Base-by-base conservation (phyloP, 2,888 invertebrate genomes). In the Odontocerum albicorne region DNA sequence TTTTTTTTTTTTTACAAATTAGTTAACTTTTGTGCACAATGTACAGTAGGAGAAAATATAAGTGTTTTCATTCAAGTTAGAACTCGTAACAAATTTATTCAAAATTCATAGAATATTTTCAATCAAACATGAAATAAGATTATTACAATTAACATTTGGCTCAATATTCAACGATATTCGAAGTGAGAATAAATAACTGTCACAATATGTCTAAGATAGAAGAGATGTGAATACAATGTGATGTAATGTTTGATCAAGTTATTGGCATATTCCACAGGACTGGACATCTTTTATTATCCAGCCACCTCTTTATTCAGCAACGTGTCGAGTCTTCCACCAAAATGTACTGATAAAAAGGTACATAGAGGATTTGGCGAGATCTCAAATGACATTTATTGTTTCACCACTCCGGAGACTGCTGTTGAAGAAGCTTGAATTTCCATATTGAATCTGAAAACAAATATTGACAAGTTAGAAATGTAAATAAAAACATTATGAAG, bases 311-410 rank as follows among this genome's bases (percentile, higher is more conserved):
- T 20, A 31, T 46, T 44, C 47, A 42, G 45, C 39, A 44, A 44
- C 38, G 36, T 39, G 21, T 13, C 32, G 21, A 15, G 22, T 22
- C 21, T 22, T 15, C 22, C 22, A 15, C 22, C 51, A 47, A 33
- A 57, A 57, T 46, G 52, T 49, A 53, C 53, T 31, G 16, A 13
- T 20, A 39, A 17, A 31, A 45, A 45, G 54, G 36, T 36, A 38
- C 45, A 16, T 22, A 21, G 21, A 27, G 38, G 27, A 31, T 13
- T 20, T 19, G 16, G 19, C 13, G 17, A 12, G 45, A 15, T 32
- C 43, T 56, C 56, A 60, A 17, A 57, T 57, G 10, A 60, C 60
- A 21, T 60, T 60, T 20, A 60, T 60, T 12, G 57, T 40, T 49
- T 55, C 60, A 20, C 51, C 50, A 32, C 53, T 44, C 49, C 60